These are phyloP conservation scores for Diuraphis noxia DNA, from an alignment of 1,140 invertebrate species.

Conservation along the genomic window DNA sequence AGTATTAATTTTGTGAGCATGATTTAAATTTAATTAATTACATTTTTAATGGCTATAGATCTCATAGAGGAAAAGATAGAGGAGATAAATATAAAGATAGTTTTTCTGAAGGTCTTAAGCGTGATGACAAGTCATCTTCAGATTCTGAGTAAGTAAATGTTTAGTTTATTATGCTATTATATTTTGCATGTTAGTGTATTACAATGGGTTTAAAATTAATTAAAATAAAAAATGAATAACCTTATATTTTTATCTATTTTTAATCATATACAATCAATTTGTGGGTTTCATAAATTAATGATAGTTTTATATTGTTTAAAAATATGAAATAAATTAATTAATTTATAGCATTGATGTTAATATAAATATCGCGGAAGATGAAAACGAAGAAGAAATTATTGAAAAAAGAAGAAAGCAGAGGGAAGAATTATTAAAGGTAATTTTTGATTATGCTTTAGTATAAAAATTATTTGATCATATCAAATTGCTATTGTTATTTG, in stretches of 20 bases:
- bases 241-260: background rate
- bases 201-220: background rate
- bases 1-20: conserved; percentile 21
- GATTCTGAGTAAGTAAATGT: conserved; percentile 65
- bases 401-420: conserved; percentile 85
- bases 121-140: conserved; percentile 66
- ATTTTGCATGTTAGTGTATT: background rate
- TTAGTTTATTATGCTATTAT: background rate
- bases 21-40: background rate
- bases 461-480: background rate
- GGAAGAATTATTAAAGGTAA: conserved; percentile 84
- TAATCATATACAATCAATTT: background rate
- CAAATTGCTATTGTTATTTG: background rate
- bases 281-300: conserved; percentile 27
- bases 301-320: background rate
- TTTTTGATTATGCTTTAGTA: conserved; percentile 42
- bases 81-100: conserved; percentile 77
- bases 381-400: conserved; percentile 93
- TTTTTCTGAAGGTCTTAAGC: conserved; percentile 78
- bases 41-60: conserved; percentile 24
- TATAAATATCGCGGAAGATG: conserved; percentile 86
- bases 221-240: background rate
- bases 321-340: conserved; percentile 6
- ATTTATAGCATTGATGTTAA: conserved; percentile 61
- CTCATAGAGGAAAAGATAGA: conserved; percentile 51